Evolutionary conservation across 2,797 vertebrate species (phyloP).

Genomic region (Hypotaenidia okinawae): DNA sequence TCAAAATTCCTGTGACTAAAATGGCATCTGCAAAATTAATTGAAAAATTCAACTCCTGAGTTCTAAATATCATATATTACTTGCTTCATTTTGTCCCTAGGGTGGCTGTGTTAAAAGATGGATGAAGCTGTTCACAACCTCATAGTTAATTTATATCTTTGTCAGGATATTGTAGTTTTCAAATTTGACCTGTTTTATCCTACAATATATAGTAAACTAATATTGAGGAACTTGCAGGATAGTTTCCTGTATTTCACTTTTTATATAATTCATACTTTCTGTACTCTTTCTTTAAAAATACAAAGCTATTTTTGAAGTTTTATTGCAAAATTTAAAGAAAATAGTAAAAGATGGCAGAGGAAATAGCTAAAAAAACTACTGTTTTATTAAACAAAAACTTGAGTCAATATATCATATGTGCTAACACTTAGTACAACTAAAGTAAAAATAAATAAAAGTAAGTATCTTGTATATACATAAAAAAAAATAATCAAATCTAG

Average conservation of each 20-base stretch:
- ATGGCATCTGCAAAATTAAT: neutral
- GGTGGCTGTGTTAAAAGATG: neutral
- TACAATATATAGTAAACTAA: neutral
- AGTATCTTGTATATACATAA: neutral
- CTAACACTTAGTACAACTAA: neutral
- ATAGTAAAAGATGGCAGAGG: neutral
- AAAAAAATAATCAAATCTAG: neutral
- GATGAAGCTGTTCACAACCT: neutral
- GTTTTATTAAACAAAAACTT: neutral
- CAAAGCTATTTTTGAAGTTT: neutral
- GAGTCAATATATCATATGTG: neutral
- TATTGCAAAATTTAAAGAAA: neutral
- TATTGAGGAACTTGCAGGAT: neutral
- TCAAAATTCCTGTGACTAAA: neutral
- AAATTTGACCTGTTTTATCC: neutral
- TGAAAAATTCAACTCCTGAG: neutral
- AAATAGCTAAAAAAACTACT: neutral
- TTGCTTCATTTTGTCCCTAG: neutral
- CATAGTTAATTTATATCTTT: neutral
- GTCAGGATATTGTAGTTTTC: neutral
- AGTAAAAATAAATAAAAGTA: neutral
- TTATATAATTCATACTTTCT: neutral
- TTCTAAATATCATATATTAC: neutral
- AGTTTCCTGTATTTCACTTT: neutral
- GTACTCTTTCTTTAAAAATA: neutral